Evolutionary conservation across 2,797 vertebrate genomes (phyloP), one percentile per base, ranked within the genome.

Genomic region (Galaxias olidus): DNA sequence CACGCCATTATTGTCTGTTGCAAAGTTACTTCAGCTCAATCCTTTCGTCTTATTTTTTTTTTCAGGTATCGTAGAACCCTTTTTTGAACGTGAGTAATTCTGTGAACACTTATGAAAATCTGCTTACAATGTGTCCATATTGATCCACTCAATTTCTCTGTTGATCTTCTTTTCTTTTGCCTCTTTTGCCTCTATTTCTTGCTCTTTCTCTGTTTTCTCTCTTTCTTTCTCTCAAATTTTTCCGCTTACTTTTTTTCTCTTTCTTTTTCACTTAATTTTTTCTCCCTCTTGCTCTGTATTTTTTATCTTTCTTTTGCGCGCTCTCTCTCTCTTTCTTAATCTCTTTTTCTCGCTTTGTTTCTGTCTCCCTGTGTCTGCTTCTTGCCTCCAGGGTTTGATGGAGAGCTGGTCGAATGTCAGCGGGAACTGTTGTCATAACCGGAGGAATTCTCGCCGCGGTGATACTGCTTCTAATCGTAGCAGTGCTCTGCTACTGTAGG

Each of bases 381-480:
- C 30, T 3, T 30, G 30, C 47, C 15, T 63, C 10, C 62, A 96
- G 93, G 94, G 93, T 94, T 98, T 95, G 93, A 98, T 99, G 97
- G 97, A 95, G 97, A 94, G 82, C 81, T 80, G 96, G 94, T 94
- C 96, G 96, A 92, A 99, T 99, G 97, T 97, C 96, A 93, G 96
- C 97, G 68, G 97, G 97, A 95, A 98, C 96, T 73, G 95, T 99
- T 78, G 97, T 98, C 80, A 98, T 99, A 93, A 94, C 94, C 14
- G 97, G 97, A 87, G 97, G 96, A 94, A 96, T 98, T 91, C 94
- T 98, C 80, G 97, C 97, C 1, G 94, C 96, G 7, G 95, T 97
- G 84, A 99, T 99, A 90, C 94, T 98, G 78, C 92, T 98, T 84
- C 96, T 94, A 90, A 98, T 99, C 78, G 93, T 99, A 45, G 96